phyloP scores from a whole-genome alignment of 2,797 vertebrate genomes.

The Enoplosus armatus region DNA sequence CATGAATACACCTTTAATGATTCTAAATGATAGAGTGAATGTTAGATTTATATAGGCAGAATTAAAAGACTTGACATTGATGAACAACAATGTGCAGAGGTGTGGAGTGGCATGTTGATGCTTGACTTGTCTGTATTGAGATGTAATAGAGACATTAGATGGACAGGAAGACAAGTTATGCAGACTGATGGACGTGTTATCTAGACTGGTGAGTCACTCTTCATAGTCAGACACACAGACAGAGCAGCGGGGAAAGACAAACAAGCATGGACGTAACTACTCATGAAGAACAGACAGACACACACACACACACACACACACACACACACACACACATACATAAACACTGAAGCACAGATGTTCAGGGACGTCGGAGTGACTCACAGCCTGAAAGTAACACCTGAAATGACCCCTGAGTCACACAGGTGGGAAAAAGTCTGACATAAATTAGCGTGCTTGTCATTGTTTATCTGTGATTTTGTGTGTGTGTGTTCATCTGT shows the following conservation, averaged over 20 bases:
- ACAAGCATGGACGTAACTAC: slow-evolving; percentile 13
- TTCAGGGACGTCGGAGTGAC: slow-evolving; percentile 63
- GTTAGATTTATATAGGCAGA: not conserved
- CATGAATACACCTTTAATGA: not conserved
- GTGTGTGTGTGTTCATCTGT: slow-evolving; percentile 23
- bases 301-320: too few species aligned
- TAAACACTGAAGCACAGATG: slow-evolving; percentile 48
- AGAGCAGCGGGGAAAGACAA: slow-evolving; percentile 40
- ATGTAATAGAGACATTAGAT: slow-evolving; percentile 16
- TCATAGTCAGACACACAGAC: slow-evolving; percentile 40
- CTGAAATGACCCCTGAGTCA: slow-evolving; percentile 63
- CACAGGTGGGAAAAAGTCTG: slow-evolving; percentile 31
- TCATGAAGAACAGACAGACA: slow-evolving; percentile 36
- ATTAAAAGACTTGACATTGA: not conserved
- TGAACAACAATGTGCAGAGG: not conserved
- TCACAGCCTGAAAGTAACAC: slow-evolving; percentile 59
- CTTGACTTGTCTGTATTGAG: slow-evolving; percentile 20
- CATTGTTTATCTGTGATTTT: slow-evolving; percentile 24
- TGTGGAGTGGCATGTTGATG: slow-evolving; percentile 4
- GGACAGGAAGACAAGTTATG: slow-evolving; percentile 24
- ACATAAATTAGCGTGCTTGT: slow-evolving; percentile 24
- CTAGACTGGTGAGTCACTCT: slow-evolving; percentile 63
- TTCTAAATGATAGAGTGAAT: too few species aligned
- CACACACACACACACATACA: too few species aligned
- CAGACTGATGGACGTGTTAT: slow-evolving; percentile 25